Base-by-base conservation (phyloP, 2,888 invertebrate species). In the Chouioia cunea region DNA sequence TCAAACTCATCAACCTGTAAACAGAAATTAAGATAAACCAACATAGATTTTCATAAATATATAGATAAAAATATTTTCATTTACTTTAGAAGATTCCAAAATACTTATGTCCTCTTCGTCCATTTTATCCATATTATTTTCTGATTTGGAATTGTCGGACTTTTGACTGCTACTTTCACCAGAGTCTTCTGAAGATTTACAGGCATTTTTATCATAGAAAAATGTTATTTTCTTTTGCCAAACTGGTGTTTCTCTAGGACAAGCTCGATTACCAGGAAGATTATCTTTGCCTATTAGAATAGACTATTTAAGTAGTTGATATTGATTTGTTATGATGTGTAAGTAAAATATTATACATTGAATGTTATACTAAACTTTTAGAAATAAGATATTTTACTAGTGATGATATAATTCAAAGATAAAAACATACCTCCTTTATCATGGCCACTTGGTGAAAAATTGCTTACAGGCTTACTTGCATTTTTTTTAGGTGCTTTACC, bases 201-300 rank as follows among this genome's bases (percentile, higher is more conserved):
- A 3, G 1, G 12, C 14, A 59, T 60, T 47, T 58, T 47, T 68
- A 8, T 71, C 59, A 65, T 43, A 59, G 27, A 74, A 74, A n/a
- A 6, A 60, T 23, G 71, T 74, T 20, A 74, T 74, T 10, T 69
- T 66, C 20, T 74, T 74, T 57, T 74, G 74, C 74, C 74, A 74
- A 16, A 46, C 15, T 47, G 74, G 74, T 43, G 69, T 74, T 27
- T 71, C 71, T 20, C 74, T 27, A 44, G 74, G 74, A 57, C 60
- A 70, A 16, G 71, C 71, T 22, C 71, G 62, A 67, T 74, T 74
- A 2, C 58, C 70, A 12, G 74, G 74, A 36, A 71, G 58, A 66
- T 66, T 65, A 23, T 72, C 74, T 60, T 72, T 74, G 1, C 70
- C 67, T 22, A 54, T 44, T 8, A 54, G 6, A 53, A 27, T 43